A percentile compares a stretch with the other conserved stretches of the same genome.
These are phyloP conservation scores for Xiphorhynchus erythropygius DNA, from an alignment of 2,797 vertebrate genomes.

Conservation along the genomic window DNA sequence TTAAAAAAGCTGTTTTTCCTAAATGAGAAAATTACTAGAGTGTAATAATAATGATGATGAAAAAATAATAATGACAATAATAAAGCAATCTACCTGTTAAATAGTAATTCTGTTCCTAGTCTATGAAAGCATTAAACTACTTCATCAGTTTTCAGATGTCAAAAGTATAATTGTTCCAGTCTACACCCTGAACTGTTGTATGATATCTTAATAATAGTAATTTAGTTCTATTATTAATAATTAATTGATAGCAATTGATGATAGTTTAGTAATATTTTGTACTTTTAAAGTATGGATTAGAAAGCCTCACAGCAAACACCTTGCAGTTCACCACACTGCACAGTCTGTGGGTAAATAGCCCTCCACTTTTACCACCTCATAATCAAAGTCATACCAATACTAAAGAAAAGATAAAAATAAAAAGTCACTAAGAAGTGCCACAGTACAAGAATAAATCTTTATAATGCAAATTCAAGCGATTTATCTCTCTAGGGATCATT, in stretches of 20 bases:
- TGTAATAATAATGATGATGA: neutral
- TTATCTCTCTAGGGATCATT: neutral
- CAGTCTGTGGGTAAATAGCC: neutral
- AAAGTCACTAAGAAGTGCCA: neutral
- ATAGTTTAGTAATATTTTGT: neutral
- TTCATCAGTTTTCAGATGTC: neutral
- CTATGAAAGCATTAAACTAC: neutral
- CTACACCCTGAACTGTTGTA: neutral
- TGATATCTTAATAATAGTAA: neutral
- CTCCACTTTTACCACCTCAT: neutral
- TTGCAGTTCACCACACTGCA: neutral
- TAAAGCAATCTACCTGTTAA: neutral
- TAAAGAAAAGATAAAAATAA: neutral
- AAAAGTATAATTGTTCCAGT: neutral
- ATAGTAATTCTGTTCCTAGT: neutral
- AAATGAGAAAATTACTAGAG: neutral
- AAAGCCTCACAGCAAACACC: neutral
- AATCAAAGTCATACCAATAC: neutral
- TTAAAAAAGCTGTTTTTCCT: neutral
- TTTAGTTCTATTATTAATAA: neutral
- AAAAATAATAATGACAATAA: fast-evolving
- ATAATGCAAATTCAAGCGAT: neutral
- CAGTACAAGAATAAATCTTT: fast-evolving
- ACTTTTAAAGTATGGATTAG: neutral
- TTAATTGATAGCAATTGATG: neutral